phyloP scores from a whole-genome alignment of 2,797 vertebrate genomes.

The Spinus pinus region DNA sequence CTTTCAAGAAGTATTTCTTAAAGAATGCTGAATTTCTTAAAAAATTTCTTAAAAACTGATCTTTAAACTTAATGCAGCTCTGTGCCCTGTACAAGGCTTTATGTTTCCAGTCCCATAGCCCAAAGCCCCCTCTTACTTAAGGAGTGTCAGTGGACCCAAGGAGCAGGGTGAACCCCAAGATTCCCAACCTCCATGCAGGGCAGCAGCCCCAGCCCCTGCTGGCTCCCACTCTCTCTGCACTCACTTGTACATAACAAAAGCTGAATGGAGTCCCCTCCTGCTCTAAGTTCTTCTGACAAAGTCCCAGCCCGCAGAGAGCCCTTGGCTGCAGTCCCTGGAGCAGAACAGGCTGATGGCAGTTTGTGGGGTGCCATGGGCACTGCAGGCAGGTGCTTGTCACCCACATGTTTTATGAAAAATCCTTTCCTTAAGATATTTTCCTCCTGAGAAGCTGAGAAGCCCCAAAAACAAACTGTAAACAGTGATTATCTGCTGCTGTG shows the following conservation, averaged over 20 bases:
- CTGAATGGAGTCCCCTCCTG: not conserved
- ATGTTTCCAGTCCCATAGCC: not conserved
- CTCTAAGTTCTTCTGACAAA: not conserved
- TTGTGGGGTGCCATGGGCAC: not conserved
- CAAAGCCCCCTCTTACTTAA: not conserved
- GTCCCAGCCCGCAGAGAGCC: not conserved
- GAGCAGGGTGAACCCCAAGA: not conserved
- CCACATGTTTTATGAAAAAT: too few species aligned
- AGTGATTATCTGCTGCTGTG: too few species aligned
- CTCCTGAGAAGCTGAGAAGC: too few species aligned
- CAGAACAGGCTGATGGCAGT: rapidly evolving
- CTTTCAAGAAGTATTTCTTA: not conserved
- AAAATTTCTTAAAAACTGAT: not conserved
- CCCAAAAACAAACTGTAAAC: too few species aligned
- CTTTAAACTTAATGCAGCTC: not conserved
- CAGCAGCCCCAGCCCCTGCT: not conserved
- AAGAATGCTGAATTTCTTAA: not conserved
- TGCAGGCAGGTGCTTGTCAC: not conserved
- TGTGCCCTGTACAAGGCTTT: not conserved
- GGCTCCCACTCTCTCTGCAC: too few species aligned
- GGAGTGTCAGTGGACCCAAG: not conserved
- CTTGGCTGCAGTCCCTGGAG: not conserved
- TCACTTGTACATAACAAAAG: not conserved
- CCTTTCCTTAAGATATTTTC: too few species aligned
- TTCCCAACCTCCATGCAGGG: rapidly evolving